A percentile compares a stretch with the other conserved stretches of the same genome.
phyloP scores from a whole-genome alignment of 2,888 invertebrate genomes.

The Aphodius sticticus region DNA sequence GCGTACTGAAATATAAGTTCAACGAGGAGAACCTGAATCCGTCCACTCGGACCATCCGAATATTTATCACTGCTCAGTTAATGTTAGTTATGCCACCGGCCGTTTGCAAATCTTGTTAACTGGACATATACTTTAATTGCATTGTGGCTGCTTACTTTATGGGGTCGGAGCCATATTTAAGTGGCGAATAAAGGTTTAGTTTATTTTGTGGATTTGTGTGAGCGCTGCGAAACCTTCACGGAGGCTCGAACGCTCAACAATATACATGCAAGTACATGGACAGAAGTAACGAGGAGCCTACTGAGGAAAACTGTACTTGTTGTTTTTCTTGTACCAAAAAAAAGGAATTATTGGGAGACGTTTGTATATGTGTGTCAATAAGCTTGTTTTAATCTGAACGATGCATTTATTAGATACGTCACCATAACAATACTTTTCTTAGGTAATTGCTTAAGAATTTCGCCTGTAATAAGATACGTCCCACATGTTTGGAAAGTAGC shows the following conservation, averaged over 20 bases:
- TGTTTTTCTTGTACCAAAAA: too few relatives aligned
- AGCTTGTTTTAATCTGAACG: too few relatives aligned
- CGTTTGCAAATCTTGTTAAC: constrained; percentile 24
- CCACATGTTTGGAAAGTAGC: too few relatives aligned
- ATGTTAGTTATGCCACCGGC: constrained; percentile 19
- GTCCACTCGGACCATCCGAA: constrained; percentile 10
- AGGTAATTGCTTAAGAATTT: too few relatives aligned
- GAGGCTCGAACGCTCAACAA: not conserved
- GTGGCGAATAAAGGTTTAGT: not conserved
- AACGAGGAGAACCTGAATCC: constrained; percentile 1
- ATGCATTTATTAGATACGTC: too few relatives aligned
- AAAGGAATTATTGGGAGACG: too few relatives aligned
- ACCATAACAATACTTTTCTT: too few relatives aligned
- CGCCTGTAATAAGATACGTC: too few relatives aligned
- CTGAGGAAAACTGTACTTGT: too few relatives aligned
- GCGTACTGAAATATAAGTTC: constrained; percentile 20
- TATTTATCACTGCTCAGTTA: constrained; percentile 22
- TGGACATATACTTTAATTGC: constrained; percentile 19
- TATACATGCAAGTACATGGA: not conserved
- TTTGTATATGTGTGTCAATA: too few relatives aligned
- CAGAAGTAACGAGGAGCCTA: not conserved
- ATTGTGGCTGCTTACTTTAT: not conserved
- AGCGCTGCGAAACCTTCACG: not conserved
- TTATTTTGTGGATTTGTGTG: not conserved
- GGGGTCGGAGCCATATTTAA: not conserved